Conservation (phyloP, 2,113 vertebrate genomes). For the Hippocampus barbouri region DNA sequence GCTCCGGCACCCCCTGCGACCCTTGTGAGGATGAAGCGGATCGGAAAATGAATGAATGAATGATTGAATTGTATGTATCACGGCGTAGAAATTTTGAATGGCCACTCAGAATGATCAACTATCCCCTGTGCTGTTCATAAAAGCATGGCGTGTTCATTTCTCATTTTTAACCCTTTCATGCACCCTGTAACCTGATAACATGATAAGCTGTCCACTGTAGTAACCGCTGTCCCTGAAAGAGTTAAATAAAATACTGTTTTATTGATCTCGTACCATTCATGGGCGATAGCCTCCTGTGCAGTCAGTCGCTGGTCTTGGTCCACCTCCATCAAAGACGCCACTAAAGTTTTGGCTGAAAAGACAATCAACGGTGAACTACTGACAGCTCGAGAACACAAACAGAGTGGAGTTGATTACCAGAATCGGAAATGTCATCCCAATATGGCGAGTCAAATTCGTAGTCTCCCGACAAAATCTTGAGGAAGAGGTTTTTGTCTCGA, state of each 20-base stretch:
- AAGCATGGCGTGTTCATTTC: too few species aligned
- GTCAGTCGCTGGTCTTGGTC: constrained; percentile 95
- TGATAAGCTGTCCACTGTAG: too few species aligned
- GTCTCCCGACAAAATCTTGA: constrained; percentile 94
- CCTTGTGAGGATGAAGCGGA: too few species aligned
- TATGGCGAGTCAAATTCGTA: constrained; percentile 97
- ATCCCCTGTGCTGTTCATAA: too few species aligned
- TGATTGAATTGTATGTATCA: too few species aligned
- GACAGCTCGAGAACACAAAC: neutral
- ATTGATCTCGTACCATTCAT: constrained; percentile 81
- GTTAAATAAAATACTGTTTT: neutral
- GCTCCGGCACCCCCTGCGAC: too few species aligned
- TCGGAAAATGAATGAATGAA: too few species aligned
- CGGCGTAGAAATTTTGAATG: too few species aligned
- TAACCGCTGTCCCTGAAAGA: too few species aligned
- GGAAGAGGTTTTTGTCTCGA: constrained; percentile 94
- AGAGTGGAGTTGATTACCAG: constrained; percentile 69
- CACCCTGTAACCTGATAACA: too few species aligned
- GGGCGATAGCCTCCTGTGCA: constrained; percentile 92
- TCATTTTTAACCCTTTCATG: too few species aligned
- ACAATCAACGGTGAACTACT: constrained; percentile 2
- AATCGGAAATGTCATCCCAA: constrained; percentile 98
- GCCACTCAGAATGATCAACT: neutral
- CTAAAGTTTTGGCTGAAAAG: constrained; percentile 86
- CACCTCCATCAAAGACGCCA: constrained; percentile 94